Conservation (phyloP, 2,797 vertebrate genomes). For the Botia kubotai region DNA sequence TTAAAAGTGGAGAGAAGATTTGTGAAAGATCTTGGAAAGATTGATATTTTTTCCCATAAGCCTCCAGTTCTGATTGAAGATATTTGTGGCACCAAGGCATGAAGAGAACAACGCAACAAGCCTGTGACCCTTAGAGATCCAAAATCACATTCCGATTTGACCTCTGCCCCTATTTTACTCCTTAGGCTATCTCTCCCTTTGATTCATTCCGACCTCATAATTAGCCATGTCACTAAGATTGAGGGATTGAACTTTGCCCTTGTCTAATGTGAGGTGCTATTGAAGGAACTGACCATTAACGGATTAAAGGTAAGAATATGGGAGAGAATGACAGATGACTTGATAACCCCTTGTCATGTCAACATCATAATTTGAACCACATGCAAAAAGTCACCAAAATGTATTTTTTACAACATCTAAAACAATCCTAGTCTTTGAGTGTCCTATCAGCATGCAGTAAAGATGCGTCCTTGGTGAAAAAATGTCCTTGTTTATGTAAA, state of each 20-base stretch:
- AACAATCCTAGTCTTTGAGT: background rate
- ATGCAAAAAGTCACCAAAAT: background rate
- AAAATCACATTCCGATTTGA: slow-evolving; percentile 30
- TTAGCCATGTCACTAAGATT: slow-evolving; percentile 36
- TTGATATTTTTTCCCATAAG: slow-evolving; percentile 22
- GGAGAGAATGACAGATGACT: slow-evolving; percentile 6
- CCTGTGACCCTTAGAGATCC: background rate
- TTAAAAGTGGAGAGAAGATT: slow-evolving; percentile 22
- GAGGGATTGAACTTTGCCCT: slow-evolving; percentile 46
- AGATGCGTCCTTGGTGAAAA: background rate
- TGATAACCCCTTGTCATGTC: background rate
- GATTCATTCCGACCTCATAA: slow-evolving; percentile 47
- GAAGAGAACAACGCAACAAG: slow-evolving; percentile 24
- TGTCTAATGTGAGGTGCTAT: slow-evolving; percentile 21
- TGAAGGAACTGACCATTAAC: slow-evolving; percentile 19
- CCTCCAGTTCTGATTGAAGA: slow-evolving; percentile 34
- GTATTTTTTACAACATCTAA: background rate
- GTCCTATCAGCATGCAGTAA: background rate
- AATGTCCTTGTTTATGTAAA: background rate
- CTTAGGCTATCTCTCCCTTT: background rate
- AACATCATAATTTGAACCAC: slow-evolving; percentile 7
- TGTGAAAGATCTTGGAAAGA: slow-evolving; percentile 26
- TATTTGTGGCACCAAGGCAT: slow-evolving; percentile 25
- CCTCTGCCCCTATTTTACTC: slow-evolving; percentile 37
- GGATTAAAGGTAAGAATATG: slow-evolving; percentile 17